A percentile compares a stretch with the other conserved stretches of the same genome.
These are phyloP conservation scores for Coracias cyanogaster DNA, from an alignment of 2,797 vertebrate genomes.

Conservation along the genomic window DNA sequence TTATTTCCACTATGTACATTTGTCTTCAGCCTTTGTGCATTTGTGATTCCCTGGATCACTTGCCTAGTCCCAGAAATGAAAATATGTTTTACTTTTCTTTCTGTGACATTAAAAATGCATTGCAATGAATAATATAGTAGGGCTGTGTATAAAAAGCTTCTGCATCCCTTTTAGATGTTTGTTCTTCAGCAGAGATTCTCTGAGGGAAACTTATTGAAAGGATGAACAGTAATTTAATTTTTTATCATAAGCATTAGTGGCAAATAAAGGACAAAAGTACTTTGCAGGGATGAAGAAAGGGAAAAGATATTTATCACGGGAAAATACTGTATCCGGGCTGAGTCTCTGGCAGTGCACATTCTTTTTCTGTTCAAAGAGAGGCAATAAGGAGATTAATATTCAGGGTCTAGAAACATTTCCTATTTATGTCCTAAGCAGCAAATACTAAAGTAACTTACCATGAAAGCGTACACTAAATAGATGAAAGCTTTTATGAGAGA, in stretches of 20 bases:
- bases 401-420: conserved; percentile 64
- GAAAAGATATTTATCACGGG: conserved; percentile 79
- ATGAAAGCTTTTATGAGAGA: conserved; percentile 49
- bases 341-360: conserved; percentile 63
- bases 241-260: conserved; percentile 83
- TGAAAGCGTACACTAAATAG: conserved; percentile 11
- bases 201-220: conserved; percentile 81
- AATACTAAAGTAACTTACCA: conserved; percentile 50
- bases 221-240: conserved; percentile 86
- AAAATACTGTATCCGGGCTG: conserved; percentile 67
- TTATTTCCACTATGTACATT: neutral
- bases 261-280: conserved; percentile 82
- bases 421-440: conserved; percentile 59
- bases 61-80: conserved; percentile 78
- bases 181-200: conserved; percentile 80
- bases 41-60: conserved; percentile 71
- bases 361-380: conserved; percentile 72
- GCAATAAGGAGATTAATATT: conserved; percentile 79
- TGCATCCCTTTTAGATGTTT: conserved; percentile 81
- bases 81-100: conserved; percentile 82
- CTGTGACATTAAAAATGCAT: conserved; percentile 84
- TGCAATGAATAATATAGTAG: conserved; percentile 84
- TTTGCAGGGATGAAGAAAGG: conserved; percentile 74
- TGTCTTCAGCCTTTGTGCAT: conserved; percentile 66
- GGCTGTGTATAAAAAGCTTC: conserved; percentile 80